Conservation (phyloP, 2,888 invertebrate genomes). For the Alviniconcha strummeri region DNA sequence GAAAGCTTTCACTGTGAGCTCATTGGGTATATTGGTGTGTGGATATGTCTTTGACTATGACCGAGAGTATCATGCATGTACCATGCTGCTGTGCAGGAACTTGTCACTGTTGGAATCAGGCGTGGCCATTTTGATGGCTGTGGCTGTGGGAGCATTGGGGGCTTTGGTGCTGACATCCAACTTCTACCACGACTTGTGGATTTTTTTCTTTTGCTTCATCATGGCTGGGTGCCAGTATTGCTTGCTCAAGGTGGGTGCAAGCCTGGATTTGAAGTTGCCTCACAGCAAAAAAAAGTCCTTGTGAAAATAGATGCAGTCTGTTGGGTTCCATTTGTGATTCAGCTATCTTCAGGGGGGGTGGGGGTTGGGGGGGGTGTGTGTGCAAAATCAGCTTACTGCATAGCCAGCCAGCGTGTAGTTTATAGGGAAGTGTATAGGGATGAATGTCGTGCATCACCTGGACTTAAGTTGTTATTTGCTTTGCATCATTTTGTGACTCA, state of each 20-base stretch:
- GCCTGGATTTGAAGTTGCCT: not conserved
- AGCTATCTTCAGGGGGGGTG: too few relatives aligned
- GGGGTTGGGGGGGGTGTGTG: too few relatives aligned
- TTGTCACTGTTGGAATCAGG: slow-evolving; percentile 85
- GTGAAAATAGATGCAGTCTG: too few relatives aligned
- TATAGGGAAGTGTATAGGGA: too few relatives aligned
- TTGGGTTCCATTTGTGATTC: too few relatives aligned
- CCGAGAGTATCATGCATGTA: not conserved
- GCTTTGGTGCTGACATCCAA: slow-evolving; percentile 87
- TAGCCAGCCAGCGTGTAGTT: too few relatives aligned
- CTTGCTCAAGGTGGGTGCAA: slow-evolving; percentile 81
- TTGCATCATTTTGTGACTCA: too few relatives aligned
- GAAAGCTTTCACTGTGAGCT: too few relatives aligned
- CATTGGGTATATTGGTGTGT: too few relatives aligned
- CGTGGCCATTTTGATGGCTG: slow-evolving; percentile 87
- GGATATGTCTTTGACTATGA: not conserved
- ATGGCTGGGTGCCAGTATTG: slow-evolving; percentile 98
- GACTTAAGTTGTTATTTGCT: too few relatives aligned
- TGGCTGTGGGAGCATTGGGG: slow-evolving; percentile 89
- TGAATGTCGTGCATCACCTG: too few relatives aligned
- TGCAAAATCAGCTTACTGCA: too few relatives aligned
- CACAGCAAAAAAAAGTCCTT: not conserved
- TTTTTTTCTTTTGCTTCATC: slow-evolving; percentile 97
- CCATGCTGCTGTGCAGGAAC: slow-evolving; percentile 79
- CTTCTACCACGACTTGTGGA: slow-evolving; percentile 93